A percentile compares a stretch with the other conserved stretches of the same genome.
phyloP scores from a whole-genome alignment of 2,797 vertebrate genomes.

The Paramormyrops hopkinsi region DNA sequence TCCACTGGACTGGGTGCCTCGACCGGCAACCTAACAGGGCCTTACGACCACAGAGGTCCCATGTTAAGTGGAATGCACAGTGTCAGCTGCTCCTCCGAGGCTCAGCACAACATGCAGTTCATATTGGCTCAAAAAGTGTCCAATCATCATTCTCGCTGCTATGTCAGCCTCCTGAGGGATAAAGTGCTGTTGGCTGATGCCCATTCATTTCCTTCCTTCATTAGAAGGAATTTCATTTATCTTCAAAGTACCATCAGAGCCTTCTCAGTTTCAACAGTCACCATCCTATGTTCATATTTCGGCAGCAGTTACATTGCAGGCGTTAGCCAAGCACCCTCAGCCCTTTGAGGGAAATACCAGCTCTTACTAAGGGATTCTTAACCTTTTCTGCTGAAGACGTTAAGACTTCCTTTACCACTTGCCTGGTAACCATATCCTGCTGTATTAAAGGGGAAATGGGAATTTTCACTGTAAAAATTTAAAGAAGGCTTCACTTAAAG shows the following conservation, averaged over 20 bases:
- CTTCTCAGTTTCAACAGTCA: constrained; percentile 15
- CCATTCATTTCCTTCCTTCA: not conserved
- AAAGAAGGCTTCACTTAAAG: not conserved
- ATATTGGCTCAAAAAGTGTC: constrained; percentile 35
- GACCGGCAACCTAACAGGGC: constrained; percentile 34
- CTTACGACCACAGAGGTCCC: constrained; percentile 53
- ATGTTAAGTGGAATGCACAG: constrained; percentile 54
- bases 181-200: not conserved
- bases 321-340: not conserved
- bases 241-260: constrained; percentile 22
- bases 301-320: constrained; percentile 6
- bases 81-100: constrained; percentile 51
- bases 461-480: not conserved
- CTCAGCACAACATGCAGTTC: constrained; percentile 40
- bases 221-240: constrained; percentile 7
- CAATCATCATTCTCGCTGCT: constrained; percentile 37
- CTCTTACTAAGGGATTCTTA: not conserved
- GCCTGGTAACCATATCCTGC: not conserved
- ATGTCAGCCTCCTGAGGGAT: constrained; percentile 40
- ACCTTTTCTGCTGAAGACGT: not conserved
- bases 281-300: not conserved
- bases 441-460: not conserved
- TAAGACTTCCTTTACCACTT: not conserved
- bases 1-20: not conserved
- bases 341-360: not conserved